Evolutionary conservation across 2,888 invertebrate genomes (phyloP).

Genomic region (Minunthozetes semirufus): DNA sequence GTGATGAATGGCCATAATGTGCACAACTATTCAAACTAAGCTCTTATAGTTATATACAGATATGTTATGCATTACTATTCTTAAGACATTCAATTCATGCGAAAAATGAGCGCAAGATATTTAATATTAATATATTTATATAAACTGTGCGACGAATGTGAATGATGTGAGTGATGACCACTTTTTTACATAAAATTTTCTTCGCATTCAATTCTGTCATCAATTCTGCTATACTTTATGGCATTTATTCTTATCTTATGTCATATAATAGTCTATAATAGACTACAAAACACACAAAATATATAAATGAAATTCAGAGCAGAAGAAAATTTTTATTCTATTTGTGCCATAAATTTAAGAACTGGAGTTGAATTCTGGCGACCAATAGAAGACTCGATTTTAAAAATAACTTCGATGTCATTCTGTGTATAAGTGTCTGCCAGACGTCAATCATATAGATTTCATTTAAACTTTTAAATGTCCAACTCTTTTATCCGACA

Average conservation of each 20-base stretch:
- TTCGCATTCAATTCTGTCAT: slow-evolving; percentile 1
- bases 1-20: slow-evolving; percentile 13
- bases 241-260: slow-evolving; percentile 13
- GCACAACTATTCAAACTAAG: not conserved
- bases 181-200: slow-evolving; percentile 27
- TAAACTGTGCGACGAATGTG: slow-evolving; percentile 15
- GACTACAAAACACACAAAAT: not conserved
- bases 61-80: slow-evolving; percentile 16
- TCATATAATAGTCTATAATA: not conserved
- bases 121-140: slow-evolving; percentile 18
- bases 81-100: slow-evolving; percentile 31
- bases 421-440: slow-evolving; percentile 1
- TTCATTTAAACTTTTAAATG: not conserved
- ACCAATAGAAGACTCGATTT: not conserved
- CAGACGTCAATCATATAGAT: slow-evolving; percentile 5
- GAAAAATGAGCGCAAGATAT: slow-evolving; percentile 23
- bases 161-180: slow-evolving; percentile 24
- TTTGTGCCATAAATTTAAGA: not conserved
- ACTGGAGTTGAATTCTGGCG: too few relatives aligned
- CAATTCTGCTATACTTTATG: slow-evolving; percentile 20
- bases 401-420: not conserved
- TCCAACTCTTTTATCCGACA: too few relatives aligned
- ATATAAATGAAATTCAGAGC: not conserved
- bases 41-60: not conserved
- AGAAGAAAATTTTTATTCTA: not conserved